Base-by-base conservation (phyloP, 2,888 invertebrate species). In the Mesorhabditis spiculigera region DNA sequence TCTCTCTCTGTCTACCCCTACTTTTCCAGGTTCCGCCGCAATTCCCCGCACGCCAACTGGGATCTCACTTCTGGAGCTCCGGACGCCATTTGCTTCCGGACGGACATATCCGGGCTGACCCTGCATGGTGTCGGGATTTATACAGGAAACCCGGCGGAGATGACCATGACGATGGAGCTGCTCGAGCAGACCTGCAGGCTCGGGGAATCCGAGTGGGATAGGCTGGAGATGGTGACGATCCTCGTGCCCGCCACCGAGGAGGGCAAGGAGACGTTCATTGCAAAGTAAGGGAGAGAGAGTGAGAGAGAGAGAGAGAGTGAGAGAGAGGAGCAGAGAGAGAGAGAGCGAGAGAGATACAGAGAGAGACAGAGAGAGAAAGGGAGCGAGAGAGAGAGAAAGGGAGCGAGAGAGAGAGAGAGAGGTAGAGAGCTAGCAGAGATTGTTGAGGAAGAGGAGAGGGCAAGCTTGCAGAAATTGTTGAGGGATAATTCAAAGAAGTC, bases 61-160 rank as follows among this genome's bases (percentile, higher is more conserved):
- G 95, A 96, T 86, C 94, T 95, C 0, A 94, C 95, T 4, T 94
- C 94, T 86, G 95, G 95, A 45, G 94, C 94, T 8, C 94, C 95
- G 0, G 97, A 98, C 88, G 95, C 95, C 0, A 92, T 98, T 10
- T 77, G 80, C 3, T 81, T 86, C 65, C 73, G 78, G 50, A 95
- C 96, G 8, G 95, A 97, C 88, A 90, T 92, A 41, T 90, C 92
- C 0, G 95, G 95, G 4, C 91, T 96, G 65, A 91, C 92, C 43
- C 90, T 97, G 62, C 92, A 92, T 44, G 97, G 78, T 58, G 71
- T 78, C 43, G 78, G 74, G 42, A 68, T 78, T 6, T 78, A 76
- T 63, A 50, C 58, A 1, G 58, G 58, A n/a, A 50, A 50, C n/a
- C n/a, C 58, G 10, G 58, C 58, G 8, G 58, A 50, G n/a, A 50